These are phyloP conservation scores for Podotricha telesiphe DNA, from an alignment of 2,888 invertebrate genomes.

Conservation along the genomic window DNA sequence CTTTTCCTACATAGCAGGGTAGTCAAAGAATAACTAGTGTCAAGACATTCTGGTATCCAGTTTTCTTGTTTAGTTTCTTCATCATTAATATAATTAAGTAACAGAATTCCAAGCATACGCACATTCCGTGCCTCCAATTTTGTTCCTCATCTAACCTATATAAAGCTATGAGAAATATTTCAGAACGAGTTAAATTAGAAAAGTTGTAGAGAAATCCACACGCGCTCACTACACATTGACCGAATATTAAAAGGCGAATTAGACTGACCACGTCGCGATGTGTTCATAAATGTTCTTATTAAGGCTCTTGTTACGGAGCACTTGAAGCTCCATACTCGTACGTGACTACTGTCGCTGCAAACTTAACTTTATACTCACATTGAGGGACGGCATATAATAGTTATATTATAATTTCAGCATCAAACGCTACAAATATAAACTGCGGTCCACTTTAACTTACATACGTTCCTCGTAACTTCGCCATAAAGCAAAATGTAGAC, in stretches of 20 bases:
- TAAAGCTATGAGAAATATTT: slow-evolving; percentile 58
- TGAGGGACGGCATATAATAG: slow-evolving; percentile 32
- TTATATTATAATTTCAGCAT: slow-evolving; percentile 42
- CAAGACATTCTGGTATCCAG: too few relatives aligned
- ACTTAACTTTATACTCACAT: slow-evolving; percentile 44
- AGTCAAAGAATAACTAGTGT: too few relatives aligned
- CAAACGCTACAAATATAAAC: slow-evolving; percentile 46
- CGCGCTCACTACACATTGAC: slow-evolving; percentile 62
- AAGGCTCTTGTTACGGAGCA: slow-evolving; percentile 56
- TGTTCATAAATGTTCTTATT: slow-evolving; percentile 71
- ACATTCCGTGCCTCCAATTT: slow-evolving; percentile 63
- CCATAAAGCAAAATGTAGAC: slow-evolving; percentile 47
- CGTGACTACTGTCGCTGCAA: slow-evolving; percentile 52
- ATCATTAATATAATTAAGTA: slow-evolving; percentile 32
- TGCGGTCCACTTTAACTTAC: slow-evolving; percentile 48
- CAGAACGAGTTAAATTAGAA: slow-evolving; percentile 62
- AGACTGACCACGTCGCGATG: slow-evolving; percentile 65
- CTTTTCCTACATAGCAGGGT: too few relatives aligned
- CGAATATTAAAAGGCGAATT: slow-evolving; percentile 78
- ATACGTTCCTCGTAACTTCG: slow-evolving; percentile 46
- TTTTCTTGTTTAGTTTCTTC: neutral
- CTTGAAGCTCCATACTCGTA: slow-evolving; percentile 55
- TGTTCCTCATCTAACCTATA: slow-evolving; percentile 53
- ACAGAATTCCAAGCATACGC: slow-evolving; percentile 66
- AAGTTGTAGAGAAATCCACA: slow-evolving; percentile 62